Evolutionary conservation across 2,113 vertebrate genomes (phyloP).

Genomic region (Lagopus muta): DNA sequence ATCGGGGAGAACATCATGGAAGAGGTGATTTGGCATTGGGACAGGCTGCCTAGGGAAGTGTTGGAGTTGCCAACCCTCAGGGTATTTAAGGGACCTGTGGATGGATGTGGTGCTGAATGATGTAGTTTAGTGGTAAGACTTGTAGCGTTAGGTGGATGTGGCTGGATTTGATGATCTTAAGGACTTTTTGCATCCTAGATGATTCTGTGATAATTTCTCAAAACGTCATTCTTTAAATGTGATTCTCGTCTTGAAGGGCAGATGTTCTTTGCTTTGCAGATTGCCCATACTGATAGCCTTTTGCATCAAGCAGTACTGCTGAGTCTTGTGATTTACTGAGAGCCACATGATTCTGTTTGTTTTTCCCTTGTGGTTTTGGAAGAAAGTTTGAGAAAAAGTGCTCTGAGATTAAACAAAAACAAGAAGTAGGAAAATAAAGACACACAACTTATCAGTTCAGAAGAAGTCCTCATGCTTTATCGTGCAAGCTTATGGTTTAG

Average conservation of each 20-base stretch:
- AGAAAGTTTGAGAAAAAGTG: not conserved
- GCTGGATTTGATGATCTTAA: not conserved
- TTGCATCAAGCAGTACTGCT: not conserved
- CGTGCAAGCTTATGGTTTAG: not conserved
- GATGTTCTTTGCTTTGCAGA: not conserved
- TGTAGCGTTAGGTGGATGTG: not conserved
- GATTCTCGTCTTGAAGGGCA: not conserved
- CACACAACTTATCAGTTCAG: accelerated
- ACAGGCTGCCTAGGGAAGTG: not conserved
- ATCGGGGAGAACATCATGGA: not conserved
- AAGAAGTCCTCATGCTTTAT: not conserved
- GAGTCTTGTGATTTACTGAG: not conserved
- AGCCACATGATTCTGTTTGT: not conserved
- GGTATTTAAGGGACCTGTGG: too few relatives aligned
- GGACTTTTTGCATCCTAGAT: not conserved
- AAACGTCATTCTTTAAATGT: not conserved
- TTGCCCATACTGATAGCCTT: not conserved
- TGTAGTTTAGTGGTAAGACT: not conserved
- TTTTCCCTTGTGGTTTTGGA: not conserved
- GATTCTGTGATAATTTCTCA: not conserved
- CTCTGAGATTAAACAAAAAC: not conserved
- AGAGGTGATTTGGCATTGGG: not conserved
- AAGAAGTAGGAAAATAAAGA: not conserved
- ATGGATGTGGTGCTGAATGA: not conserved
- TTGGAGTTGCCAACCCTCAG: not conserved